Percentiles rank a stretch among this genome's conserved stretches.
phyloP scores from a whole-genome alignment of 2,888 invertebrate species.

The Lasioglossum oenotherae region DNA sequence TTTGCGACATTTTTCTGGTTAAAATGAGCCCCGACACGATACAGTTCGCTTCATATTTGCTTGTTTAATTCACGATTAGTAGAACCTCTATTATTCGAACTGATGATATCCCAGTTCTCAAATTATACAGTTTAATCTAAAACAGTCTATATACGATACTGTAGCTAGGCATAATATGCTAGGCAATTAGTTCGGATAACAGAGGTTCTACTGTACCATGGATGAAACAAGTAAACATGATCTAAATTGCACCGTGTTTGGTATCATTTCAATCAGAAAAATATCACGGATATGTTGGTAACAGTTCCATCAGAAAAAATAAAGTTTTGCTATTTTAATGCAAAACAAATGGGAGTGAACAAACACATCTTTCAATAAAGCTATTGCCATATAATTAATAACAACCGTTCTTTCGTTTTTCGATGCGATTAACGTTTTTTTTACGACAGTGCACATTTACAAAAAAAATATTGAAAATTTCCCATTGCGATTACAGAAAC shows the following conservation, averaged over 20 bases:
- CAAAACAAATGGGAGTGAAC: neutral
- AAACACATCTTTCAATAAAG: too few species aligned
- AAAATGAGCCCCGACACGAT: neutral
- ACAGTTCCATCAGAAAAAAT: neutral
- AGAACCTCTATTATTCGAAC: too few species aligned
- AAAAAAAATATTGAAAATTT: neutral
- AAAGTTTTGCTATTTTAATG: neutral
- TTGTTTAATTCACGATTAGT: neutral
- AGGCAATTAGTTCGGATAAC: too few species aligned
- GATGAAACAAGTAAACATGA: too few species aligned
- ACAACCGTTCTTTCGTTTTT: neutral
- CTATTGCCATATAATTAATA: neutral
- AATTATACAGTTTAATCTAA: too few species aligned
- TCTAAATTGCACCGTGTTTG: too few species aligned
- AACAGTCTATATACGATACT: too few species aligned
- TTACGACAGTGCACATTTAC: neutral
- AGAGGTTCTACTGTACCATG: too few species aligned
- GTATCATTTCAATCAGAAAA: too few species aligned
- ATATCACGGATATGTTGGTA: too few species aligned
- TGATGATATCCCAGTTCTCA: neutral
- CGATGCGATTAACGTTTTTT: neutral
- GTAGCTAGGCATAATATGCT: too few species aligned
- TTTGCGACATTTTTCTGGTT: neutral
- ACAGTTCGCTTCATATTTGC: neutral
- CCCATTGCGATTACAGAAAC: neutral